Evolutionary conservation across 2,888 invertebrate species (phyloP).

Genomic region (Mimas tiliae): DNA sequence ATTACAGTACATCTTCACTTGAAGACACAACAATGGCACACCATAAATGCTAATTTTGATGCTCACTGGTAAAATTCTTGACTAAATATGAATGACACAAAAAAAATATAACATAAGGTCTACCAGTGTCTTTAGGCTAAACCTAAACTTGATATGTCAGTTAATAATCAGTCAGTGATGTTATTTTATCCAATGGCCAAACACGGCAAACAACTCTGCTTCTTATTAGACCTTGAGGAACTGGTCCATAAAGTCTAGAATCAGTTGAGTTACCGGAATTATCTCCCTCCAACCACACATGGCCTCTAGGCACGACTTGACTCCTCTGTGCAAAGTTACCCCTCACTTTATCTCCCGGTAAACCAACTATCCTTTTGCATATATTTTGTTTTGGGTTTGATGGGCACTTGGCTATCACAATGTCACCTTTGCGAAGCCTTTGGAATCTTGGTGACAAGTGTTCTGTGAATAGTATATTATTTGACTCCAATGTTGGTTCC

Average conservation of each 20-base stretch:
- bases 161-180: conserved; percentile 62
- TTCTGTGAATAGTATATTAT: conserved; percentile 93
- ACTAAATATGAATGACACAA: too few relatives aligned
- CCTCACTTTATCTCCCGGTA: conserved; percentile 90
- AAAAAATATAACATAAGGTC: too few relatives aligned
- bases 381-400: conserved; percentile 91
- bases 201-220: conserved; percentile 93
- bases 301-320: conserved; percentile 90
- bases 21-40: too few relatives aligned
- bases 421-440: conserved; percentile 90
- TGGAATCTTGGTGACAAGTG: conserved; percentile 88
- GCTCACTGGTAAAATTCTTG: too few relatives aligned
- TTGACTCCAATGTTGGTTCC: conserved; percentile 94
- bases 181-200: conserved; percentile 87
- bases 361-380: conserved; percentile 92
- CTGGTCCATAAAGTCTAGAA: conserved; percentile 94
- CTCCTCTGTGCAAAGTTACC: conserved; percentile 65
- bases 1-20: too few relatives aligned
- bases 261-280: conserved; percentile 93
- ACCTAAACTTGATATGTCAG: conserved; percentile 12
- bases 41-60: too few relatives aligned
- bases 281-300: conserved; percentile 97
- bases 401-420: conserved; percentile 93
- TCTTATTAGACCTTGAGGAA: conserved; percentile 92
- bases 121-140: neutral